These are phyloP conservation scores for Falco rusticolus DNA, from an alignment of 2,797 vertebrate species.

Conservation along the genomic window DNA sequence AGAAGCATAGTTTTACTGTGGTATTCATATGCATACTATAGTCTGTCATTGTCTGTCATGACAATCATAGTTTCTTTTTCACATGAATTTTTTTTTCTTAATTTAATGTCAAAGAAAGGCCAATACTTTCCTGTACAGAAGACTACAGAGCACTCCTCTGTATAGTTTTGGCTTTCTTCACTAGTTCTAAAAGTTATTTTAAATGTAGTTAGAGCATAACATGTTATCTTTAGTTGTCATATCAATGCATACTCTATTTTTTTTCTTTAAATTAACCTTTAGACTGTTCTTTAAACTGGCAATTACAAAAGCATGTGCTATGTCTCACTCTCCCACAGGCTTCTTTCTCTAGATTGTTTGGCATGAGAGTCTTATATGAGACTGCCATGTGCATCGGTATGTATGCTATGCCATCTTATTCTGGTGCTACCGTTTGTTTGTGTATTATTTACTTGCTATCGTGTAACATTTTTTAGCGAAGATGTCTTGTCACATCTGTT, in stretches of 20 bases:
- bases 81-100: accelerated
- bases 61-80: not conserved
- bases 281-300: not conserved
- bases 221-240: not conserved
- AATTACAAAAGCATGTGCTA: not conserved
- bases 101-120: not conserved
- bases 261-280: not conserved
- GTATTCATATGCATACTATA: not conserved
- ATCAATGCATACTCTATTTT: not conserved
- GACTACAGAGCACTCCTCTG: not conserved
- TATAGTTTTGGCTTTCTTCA: not conserved
- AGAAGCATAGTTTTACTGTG: not conserved
- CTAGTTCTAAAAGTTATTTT: not conserved
- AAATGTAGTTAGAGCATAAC: not conserved
- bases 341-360: not conserved
- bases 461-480: not conserved
- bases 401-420: not conserved
- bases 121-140: not conserved
- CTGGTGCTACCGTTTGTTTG: not conserved
- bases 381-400: not conserved
- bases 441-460: not conserved
- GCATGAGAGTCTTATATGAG: not conserved
- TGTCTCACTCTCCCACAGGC: not conserved
- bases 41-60: not conserved
- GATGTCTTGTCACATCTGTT: not conserved